Base-by-base conservation (phyloP, 64 coral and sea anemone species). In the Hydrozoanthus tunicans region DNA sequence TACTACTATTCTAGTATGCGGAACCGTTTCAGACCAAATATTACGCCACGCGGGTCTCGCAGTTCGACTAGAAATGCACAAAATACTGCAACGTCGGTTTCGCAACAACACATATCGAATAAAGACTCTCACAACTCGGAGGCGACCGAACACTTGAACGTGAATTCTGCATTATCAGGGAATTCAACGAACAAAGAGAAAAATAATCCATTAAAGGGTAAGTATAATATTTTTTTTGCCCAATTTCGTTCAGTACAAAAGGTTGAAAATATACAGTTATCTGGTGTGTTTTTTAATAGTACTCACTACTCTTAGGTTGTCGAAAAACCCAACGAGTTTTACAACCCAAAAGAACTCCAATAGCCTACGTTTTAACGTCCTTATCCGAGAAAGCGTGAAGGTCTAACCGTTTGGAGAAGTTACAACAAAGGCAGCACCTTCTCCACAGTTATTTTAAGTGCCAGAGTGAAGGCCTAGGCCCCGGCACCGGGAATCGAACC, bases 21-120 rank as follows among this genome's bases (percentile, higher is more conserved):
- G 56, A 88, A 88, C 69, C 84, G 84, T 32, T 88, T 88, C 58
- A 67, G 84, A 27, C 84, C 84, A 74, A 88, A 88, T 88, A 13
- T 88, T 43, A 88, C 84, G 3, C 68, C 84, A 20, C 84, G 84
- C 32, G 68, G 54, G 43, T 73, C 82, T 85, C 82, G 82, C 17
- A 56, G 52, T 85, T 15, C 20, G 43, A 60, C 84, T 43, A 74
- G 25, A 13, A 74, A 8, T 56, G 8, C 25, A 9, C 56, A 56
- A 23, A 70, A 69, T 11, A 75, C 84, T 88, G 58, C 69, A 25
- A 74, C 10, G 12, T 17, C 62, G 14, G 27, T 6, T 8, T 73
- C 83, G 1, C 10, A 59, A 9, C 17, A 53, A 51, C 72, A 51
- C 9, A 3, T 25, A 5, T 11, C 25, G 4, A 11, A 66, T 15